Evolutionary conservation across 2,113 vertebrate genomes (phyloP), one percentile per base, ranked within the genome.

Genomic region (Anguilla rostrata): DNA sequence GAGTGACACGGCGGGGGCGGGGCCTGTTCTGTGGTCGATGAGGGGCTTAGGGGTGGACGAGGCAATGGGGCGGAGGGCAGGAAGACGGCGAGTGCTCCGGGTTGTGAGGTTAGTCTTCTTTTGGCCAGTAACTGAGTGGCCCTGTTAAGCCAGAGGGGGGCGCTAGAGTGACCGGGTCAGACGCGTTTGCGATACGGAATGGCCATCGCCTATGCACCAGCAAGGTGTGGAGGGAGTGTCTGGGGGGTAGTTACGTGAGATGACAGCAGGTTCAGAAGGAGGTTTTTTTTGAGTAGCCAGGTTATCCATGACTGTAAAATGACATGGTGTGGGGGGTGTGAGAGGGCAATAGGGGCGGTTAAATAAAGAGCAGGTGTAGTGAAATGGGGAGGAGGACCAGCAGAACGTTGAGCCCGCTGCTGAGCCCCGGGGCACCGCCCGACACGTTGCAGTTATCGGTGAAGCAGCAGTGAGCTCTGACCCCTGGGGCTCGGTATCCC

Each of bases 391-490:
- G 89, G 57, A 93, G 66, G 56, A 94, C 84, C 82, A 94, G 86
- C 84, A 94, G 87, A 41, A 34, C 90, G 90, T 53, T 87, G 87
- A 90, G 63, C 26, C 87, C 85, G 57, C 87, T 81, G 14, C 75
- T 90, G 83, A 90, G 87, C 9, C 20, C 78, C 7, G 86, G 86
- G 71, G 93, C 95, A 1, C 85, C 87, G 90, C 95, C 93, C 53
- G 83, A 93, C 22, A 91, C 91, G 0, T 98, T 98, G 94, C 97
- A 98, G 93, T 97, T 91, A 83, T 96, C 93, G 1, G 95, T 94
- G 93, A 96, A 98, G 92, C 97, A 98, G 94, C 97, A 98, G 88
- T 97, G 94, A 84, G 97, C 94, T 75, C 89, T 96, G 86, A 97
- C 94, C 0, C 97, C 96, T 0, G 96, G 96, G 0, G 95, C 94